Evolutionary conservation across 2,113 vertebrate species (phyloP).

Genomic region (Ellobius talpinus): DNA sequence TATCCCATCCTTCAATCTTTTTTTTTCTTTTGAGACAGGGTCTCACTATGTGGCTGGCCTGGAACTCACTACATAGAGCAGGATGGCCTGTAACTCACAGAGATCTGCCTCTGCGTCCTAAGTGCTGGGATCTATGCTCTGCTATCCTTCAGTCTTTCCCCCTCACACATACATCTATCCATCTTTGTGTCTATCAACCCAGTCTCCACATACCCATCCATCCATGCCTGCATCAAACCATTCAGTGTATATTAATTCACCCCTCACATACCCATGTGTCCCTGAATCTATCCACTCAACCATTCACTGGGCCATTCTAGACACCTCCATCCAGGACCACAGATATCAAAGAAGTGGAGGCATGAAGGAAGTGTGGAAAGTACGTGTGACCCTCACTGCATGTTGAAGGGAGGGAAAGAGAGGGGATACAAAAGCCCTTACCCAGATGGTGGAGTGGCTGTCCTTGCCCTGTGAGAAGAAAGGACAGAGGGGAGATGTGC

Average conservation of each 20-base stretch:
- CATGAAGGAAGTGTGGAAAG: background rate
- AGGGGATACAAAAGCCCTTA: conserved; percentile 60
- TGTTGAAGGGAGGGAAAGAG: background rate
- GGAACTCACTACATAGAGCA: background rate
- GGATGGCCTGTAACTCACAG: background rate
- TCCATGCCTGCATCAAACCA: background rate
- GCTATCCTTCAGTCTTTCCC: background rate
- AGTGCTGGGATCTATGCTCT: background rate
- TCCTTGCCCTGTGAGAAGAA: conserved; percentile 80
- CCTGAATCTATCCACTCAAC: background rate
- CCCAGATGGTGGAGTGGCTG: conserved; percentile 78
- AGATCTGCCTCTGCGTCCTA: background rate
- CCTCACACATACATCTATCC: too few relatives aligned
- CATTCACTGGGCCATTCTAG: background rate
- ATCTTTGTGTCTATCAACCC: background rate
- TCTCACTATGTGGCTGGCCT: background rate
- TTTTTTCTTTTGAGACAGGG: background rate
- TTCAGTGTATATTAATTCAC: background rate
- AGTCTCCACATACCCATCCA: background rate
- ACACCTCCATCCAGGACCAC: background rate
- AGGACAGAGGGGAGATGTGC: conserved; percentile 67
- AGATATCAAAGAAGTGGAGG: background rate
- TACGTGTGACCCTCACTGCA: background rate
- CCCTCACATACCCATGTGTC: background rate
- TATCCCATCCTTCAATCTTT: background rate